Evolutionary conservation across 2,888 invertebrate genomes (phyloP).

Genomic region (Cantharis nigra): DNA sequence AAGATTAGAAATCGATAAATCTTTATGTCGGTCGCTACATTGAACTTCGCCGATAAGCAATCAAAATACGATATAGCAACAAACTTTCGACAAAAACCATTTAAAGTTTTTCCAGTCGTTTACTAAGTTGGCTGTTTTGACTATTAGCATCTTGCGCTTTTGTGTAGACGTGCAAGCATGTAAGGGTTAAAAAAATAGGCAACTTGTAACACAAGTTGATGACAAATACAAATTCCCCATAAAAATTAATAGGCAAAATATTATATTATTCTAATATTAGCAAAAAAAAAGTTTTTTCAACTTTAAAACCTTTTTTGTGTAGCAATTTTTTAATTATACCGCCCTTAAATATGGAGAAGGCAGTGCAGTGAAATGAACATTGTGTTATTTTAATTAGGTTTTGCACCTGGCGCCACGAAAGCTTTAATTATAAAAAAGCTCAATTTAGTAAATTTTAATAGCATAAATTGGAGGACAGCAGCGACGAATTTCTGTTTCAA

Average conservation of each 20-base stretch:
- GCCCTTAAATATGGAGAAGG: background rate
- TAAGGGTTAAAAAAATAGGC: background rate
- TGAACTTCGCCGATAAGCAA: constrained; percentile 19
- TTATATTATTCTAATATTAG: background rate
- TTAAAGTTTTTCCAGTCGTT: constrained; percentile 15
- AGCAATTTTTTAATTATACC: background rate
- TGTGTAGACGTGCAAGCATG: background rate
- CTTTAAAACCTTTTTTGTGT: background rate
- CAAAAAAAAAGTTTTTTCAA: background rate
- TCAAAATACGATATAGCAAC: constrained; percentile 19
- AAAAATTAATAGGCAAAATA: background rate
- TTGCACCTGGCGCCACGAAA: background rate
- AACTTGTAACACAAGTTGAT: background rate
- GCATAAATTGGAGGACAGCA: background rate
- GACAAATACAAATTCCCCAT: background rate
- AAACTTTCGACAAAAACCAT: constrained; percentile 12
- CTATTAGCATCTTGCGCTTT: constrained; percentile 5
- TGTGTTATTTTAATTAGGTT: background rate
- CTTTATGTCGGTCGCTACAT: constrained; percentile 12
- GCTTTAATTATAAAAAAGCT: background rate
- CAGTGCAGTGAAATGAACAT: background rate
- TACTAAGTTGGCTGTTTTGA: constrained; percentile 12
- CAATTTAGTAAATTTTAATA: background rate
- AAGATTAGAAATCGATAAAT: constrained; percentile 10
- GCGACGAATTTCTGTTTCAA: background rate